These are phyloP conservation scores for Tokudaia tokunoshimensis DNA, from an alignment of 2,797 vertebrate genomes.

Conservation along the genomic window DNA sequence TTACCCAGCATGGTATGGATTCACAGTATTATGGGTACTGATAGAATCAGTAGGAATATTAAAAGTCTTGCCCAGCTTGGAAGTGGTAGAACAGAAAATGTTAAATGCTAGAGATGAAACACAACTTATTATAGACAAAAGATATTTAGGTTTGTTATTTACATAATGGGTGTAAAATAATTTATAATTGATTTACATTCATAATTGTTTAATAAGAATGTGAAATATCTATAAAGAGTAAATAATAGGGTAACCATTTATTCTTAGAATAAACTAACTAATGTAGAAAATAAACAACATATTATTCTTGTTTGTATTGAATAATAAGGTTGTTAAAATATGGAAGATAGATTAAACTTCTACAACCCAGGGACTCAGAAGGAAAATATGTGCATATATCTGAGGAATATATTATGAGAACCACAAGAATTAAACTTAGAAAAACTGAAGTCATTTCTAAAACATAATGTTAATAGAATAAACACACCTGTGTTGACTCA, in stretches of 20 bases:
- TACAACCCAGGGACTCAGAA: slow-evolving; percentile 7
- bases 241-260: background rate
- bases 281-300: background rate
- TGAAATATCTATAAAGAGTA: background rate
- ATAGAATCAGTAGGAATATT: background rate
- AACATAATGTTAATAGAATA: slow-evolving; percentile 65
- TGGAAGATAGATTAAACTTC: slow-evolving; percentile 37
- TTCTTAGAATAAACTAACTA: background rate
- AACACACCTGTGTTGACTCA: slow-evolving; percentile 34
- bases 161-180: background rate
- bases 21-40: background rate
- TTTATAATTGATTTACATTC: background rate
- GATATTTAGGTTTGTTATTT: background rate
- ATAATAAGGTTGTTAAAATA: slow-evolving; percentile 6
- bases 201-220: background rate
- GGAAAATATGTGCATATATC: background rate
- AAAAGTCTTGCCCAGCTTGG: background rate
- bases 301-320: background rate
- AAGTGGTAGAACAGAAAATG: background rate
- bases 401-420: slow-evolving; percentile 49
- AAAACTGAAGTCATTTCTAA: slow-evolving; percentile 63
- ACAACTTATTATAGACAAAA: background rate
- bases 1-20: background rate
- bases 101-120: background rate
- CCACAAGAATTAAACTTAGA: slow-evolving; percentile 25